phyloP scores from a whole-genome alignment of 2,797 vertebrate genomes.

The Erpetoichthys calabaricus region DNA sequence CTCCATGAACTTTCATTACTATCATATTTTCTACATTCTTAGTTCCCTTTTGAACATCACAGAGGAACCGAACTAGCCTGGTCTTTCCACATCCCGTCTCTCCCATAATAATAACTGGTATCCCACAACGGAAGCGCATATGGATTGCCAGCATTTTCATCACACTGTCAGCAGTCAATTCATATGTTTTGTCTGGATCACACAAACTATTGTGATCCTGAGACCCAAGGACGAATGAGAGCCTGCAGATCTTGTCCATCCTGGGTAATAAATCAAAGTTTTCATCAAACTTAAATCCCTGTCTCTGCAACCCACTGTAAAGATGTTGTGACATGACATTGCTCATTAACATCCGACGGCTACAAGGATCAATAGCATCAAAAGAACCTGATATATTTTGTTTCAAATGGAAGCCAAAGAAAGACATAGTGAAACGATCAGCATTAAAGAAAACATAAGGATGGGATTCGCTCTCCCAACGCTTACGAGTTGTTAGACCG shows the following conservation, averaged over 20 bases:
- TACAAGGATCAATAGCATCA: constrained; percentile 40
- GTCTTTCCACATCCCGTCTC: constrained; percentile 67
- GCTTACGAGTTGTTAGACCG: constrained; percentile 34
- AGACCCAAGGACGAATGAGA: constrained; percentile 47
- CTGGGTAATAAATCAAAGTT: constrained; percentile 46
- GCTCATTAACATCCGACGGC: constrained; percentile 29
- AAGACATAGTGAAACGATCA: constrained; percentile 53
- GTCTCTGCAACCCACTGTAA: constrained; percentile 32
- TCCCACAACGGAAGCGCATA: constrained; percentile 58
- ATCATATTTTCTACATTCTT: constrained; percentile 45
- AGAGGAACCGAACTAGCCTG: constrained; percentile 53
- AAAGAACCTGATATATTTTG: constrained; percentile 8
- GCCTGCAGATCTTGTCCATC: constrained; percentile 40
- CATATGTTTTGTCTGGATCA: constrained; percentile 58
- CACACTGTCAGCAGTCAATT: constrained; percentile 60
- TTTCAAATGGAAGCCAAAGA: constrained; percentile 53
- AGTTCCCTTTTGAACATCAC: constrained; percentile 44
- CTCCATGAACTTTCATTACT: constrained; percentile 59
- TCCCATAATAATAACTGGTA: constrained; percentile 64
- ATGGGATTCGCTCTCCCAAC: constrained; percentile 55
- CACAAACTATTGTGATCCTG: constrained; percentile 17
- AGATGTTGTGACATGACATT: constrained; percentile 44
- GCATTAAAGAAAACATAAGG: constrained; percentile 65
- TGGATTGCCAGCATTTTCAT: constrained; percentile 68
- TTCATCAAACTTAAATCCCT: constrained; percentile 47